Conservation (phyloP, 2,888 invertebrate species). For the Bombyx huttoni region DNA sequence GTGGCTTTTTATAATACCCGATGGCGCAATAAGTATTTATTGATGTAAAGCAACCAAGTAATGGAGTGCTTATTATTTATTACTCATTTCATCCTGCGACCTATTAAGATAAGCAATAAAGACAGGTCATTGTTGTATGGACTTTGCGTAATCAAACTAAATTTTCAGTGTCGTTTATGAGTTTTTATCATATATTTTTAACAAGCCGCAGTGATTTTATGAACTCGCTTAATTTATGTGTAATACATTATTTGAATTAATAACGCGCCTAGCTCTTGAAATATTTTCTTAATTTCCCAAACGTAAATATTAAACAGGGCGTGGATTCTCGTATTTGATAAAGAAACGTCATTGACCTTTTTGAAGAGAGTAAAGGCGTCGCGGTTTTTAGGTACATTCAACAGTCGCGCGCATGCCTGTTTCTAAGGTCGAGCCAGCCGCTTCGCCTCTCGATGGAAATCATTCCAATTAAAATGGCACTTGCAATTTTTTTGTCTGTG, state of each 20-base stretch:
- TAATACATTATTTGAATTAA: background rate
- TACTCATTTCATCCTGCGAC: constrained; percentile 26
- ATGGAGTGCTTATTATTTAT: background rate
- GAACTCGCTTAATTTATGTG: background rate
- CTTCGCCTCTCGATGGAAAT: constrained; percentile 45
- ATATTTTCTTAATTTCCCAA: background rate
- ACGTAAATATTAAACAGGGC: background rate
- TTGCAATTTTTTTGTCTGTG: constrained; percentile 17
- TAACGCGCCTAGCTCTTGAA: background rate
- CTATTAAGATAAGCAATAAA: constrained; percentile 20
- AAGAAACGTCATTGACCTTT: constrained; percentile 52
- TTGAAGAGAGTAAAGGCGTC: constrained; percentile 46
- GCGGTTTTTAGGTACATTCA: constrained; percentile 48
- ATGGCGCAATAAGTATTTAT: background rate
- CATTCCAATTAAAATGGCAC: constrained; percentile 53
- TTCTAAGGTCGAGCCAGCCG: constrained; percentile 53
- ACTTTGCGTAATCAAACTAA: constrained; percentile 1
- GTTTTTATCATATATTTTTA: background rate
- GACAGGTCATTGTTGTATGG: constrained; percentile 13
- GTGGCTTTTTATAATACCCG: too few species aligned
- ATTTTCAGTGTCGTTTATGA: background rate
- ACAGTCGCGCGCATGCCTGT: constrained; percentile 63
- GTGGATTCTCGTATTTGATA: constrained; percentile 18
- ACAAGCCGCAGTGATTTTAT: background rate
- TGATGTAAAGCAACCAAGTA: background rate